phyloP scores from a whole-genome alignment of 2,113 vertebrate species.

The Muscicapa adusta region DNA sequence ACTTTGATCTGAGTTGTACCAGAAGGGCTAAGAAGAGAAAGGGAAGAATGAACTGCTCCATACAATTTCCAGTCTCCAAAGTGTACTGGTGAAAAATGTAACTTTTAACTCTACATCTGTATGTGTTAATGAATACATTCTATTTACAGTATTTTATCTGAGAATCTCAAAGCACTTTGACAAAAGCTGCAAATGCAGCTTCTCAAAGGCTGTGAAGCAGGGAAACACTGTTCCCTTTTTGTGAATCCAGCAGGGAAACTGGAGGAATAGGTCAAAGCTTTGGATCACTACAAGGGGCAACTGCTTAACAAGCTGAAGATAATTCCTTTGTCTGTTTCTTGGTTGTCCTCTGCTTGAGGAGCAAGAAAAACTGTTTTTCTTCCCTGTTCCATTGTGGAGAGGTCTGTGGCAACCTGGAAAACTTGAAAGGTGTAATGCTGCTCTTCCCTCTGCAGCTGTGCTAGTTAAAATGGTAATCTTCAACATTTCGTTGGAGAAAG shows the following conservation, averaged over 20 bases:
- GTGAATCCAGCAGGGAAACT: background rate
- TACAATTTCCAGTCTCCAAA: background rate
- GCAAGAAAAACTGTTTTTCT: background rate
- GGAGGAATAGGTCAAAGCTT: background rate
- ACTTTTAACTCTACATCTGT: background rate
- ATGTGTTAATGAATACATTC: background rate
- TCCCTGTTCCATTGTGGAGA: background rate
- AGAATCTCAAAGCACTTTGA: background rate
- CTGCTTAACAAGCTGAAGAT: background rate
- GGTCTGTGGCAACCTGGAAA: background rate
- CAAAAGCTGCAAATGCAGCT: background rate
- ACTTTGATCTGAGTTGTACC: background rate
- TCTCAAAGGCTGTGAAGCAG: background rate
- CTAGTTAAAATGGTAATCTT: background rate
- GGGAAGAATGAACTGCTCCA: background rate
- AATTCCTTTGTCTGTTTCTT: background rate
- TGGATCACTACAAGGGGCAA: background rate
- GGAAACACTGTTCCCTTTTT: background rate
- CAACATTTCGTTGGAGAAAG: background rate
- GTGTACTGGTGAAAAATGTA: background rate
- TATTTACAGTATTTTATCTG: background rate
- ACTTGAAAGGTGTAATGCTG: background rate
- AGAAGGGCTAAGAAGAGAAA: background rate
- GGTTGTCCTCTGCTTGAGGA: background rate
- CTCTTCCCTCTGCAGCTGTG: background rate